phyloP scores from a whole-genome alignment of 2,797 vertebrate species.

The Bufotes viridis region DNA sequence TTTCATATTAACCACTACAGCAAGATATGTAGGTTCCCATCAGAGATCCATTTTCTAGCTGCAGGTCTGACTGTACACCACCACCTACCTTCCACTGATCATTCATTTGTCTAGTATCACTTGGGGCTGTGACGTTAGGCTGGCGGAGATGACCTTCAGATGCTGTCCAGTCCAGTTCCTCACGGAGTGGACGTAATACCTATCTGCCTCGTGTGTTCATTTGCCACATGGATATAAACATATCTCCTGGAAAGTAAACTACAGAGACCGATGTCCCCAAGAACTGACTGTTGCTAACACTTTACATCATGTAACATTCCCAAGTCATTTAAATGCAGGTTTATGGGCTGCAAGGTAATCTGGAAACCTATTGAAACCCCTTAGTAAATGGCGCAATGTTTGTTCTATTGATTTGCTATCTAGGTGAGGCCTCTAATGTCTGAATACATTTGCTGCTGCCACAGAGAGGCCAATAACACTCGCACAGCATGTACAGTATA shows the following conservation, averaged over 20 bases:
- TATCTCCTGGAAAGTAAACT: neutral
- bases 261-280: too few species aligned
- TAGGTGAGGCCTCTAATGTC: conserved; percentile 31
- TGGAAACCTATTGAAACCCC: conserved; percentile 18
- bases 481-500: conserved; percentile 4
- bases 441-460: conserved; percentile 22
- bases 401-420: conserved; percentile 46
- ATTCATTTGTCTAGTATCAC: neutral
- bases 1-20: neutral
- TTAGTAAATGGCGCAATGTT: conserved; percentile 34
- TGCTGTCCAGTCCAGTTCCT: neutral
- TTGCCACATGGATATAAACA: neutral
- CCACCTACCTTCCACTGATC: neutral
- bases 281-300: neutral
- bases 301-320: neutral
- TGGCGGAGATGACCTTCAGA: neutral
- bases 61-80: neutral
- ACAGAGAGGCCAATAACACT: conserved; percentile 30
- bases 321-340: neutral
- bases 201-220: neutral
- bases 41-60: neutral
- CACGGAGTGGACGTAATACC: neutral
- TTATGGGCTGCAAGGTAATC: conserved; percentile 32
- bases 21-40: neutral
- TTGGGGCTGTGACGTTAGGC: neutral